Evolutionary conservation across 2,797 vertebrate species (phyloP).

Genomic region (Pogoniulus pusillus): DNA sequence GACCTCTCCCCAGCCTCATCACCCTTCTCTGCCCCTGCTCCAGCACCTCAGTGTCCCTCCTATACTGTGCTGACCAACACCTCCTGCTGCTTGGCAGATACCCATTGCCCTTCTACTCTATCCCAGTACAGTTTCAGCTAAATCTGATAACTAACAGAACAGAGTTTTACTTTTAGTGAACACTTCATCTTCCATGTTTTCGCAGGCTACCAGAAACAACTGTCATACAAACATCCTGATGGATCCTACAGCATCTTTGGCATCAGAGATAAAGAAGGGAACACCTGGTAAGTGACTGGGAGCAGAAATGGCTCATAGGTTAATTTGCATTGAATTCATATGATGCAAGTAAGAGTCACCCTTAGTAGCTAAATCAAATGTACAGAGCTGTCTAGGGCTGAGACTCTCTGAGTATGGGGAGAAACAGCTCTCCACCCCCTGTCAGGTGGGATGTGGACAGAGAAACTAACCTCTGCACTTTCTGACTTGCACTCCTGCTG

Average conservation of each 20-base stretch:
- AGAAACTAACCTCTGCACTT: neutral
- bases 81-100: neutral
- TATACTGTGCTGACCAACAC: no score
- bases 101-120: neutral
- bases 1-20: no score
- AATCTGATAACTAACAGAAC: neutral
- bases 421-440: neutral
- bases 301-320: neutral
- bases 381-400: neutral
- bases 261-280: constrained; percentile 65
- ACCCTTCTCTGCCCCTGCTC: no score
- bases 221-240: constrained; percentile 75
- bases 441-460: rapidly evolving
- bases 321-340: neutral
- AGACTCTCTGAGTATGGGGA: neutral
- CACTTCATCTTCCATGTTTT: neutral
- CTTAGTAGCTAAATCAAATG: neutral
- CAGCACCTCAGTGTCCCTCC: no score
- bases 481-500: neutral
- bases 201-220: constrained; percentile 84
- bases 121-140: neutral
- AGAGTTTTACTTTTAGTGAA: neutral
- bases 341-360: neutral
- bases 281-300: constrained; percentile 80
- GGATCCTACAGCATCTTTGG: constrained; percentile 84